Evolutionary conservation across 2,888 invertebrate genomes (phyloP).

Genomic region (Heliothis peltigera): DNA sequence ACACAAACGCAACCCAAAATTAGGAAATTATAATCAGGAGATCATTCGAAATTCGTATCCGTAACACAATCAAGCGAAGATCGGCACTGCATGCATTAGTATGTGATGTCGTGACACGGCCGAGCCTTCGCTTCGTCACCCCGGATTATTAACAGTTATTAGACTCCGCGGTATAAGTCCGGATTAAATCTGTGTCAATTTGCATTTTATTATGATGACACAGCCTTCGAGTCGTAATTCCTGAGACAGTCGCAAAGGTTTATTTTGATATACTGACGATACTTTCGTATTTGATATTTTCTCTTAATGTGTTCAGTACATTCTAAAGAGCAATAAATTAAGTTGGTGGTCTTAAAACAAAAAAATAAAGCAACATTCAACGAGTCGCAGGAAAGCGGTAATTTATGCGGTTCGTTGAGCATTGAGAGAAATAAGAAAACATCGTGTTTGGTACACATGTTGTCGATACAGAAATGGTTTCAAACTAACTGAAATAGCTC

Average conservation of each 20-base stretch:
- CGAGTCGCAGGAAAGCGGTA: conserved; percentile 76
- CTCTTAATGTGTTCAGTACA: conserved; percentile 66
- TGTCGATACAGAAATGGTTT: conserved; percentile 51
- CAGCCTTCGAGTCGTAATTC: conserved; percentile 80
- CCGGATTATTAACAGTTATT: conserved; percentile 85
- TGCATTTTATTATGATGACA: conserved; percentile 87
- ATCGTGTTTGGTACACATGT: conserved; percentile 65
- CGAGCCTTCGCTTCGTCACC: conserved; percentile 60
- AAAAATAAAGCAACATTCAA: conserved; percentile 73
- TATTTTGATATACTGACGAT: conserved; percentile 66
- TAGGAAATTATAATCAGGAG: background rate
- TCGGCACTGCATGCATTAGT: conserved; percentile 25
- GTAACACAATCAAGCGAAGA: conserved; percentile 28
- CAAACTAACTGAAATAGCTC: conserved; percentile 17
- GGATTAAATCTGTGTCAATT: conserved; percentile 88
- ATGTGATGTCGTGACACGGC: conserved; percentile 46
- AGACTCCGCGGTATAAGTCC: conserved; percentile 82
- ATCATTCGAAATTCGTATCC: background rate
- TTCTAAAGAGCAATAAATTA: conserved; percentile 76
- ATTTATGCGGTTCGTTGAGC: conserved; percentile 79
- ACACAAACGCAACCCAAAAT: background rate
- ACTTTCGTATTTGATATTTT: conserved; percentile 16
- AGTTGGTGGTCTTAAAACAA: conserved; percentile 69
- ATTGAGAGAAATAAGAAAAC: conserved; percentile 74
- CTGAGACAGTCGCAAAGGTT: conserved; percentile 79